phyloP scores from a whole-genome alignment of 2,888 invertebrate species.

The Pterostichus niger region DNA sequence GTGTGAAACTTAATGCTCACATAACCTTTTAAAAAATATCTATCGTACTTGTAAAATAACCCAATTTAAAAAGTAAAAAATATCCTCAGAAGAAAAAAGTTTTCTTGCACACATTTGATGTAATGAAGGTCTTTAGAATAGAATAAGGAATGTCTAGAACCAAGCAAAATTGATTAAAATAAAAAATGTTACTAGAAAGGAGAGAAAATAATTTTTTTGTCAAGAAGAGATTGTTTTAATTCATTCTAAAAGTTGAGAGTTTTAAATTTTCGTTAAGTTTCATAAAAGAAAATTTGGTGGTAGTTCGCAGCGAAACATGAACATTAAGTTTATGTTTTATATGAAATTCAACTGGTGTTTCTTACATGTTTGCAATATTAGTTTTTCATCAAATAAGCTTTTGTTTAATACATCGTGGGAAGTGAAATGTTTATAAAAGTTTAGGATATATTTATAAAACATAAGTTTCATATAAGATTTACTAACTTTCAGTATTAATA shows the following conservation, averaged over 20 bases:
- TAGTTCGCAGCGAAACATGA: not conserved
- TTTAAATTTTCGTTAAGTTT: not conserved
- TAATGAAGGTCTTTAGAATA: not conserved
- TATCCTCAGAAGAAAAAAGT: too few species aligned
- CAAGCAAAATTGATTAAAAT: too few species aligned
- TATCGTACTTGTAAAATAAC: too few species aligned
- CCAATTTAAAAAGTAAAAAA: too few species aligned
- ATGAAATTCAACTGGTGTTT: constrained; percentile 32
- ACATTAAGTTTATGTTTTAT: constrained; percentile 5
- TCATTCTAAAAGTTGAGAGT: not conserved
- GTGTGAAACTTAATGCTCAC: too few species aligned
- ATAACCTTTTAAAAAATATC: too few species aligned
- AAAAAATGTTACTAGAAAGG: too few species aligned
- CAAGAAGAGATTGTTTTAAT: not conserved
- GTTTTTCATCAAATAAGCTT: constrained; percentile 25
- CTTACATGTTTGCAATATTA: constrained; percentile 22
- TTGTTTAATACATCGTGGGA: not conserved
- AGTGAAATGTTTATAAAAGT: not conserved
- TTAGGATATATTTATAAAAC: not conserved
- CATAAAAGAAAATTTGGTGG: not conserved
- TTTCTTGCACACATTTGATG: not conserved
- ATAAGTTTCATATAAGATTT: constrained; percentile 1
- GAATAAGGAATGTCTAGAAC: too few species aligned
- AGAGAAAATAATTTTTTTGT: too few species aligned
- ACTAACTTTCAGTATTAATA: not conserved